Conservation (phyloP, 2,113 vertebrate species). For the Gila orcuttii region DNA sequence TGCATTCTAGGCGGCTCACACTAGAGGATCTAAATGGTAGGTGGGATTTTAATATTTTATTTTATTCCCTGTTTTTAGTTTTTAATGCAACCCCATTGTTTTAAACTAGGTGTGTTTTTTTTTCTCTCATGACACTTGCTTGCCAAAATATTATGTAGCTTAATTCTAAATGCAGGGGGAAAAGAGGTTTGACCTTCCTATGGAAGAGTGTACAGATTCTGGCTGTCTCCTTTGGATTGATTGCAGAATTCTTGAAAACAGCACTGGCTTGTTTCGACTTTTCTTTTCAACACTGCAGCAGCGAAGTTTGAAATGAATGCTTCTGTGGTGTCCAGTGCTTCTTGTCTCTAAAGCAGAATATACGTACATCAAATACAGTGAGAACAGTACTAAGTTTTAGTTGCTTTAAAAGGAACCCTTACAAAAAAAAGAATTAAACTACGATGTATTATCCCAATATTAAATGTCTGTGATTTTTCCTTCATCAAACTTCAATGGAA, state of each 20-base stretch:
- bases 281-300: slow-evolving; percentile 87
- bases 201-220: slow-evolving; percentile 94
- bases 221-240: slow-evolving; percentile 85
- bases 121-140: slow-evolving; percentile 66
- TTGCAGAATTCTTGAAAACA: slow-evolving; percentile 84
- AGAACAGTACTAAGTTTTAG: slow-evolving; percentile 72
- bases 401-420: slow-evolving; percentile 77
- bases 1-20: slow-evolving; percentile 92
- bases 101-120: slow-evolving; percentile 66
- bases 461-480: slow-evolving; percentile 97
- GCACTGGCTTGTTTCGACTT: slow-evolving; percentile 80
- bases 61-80: slow-evolving; percentile 73
- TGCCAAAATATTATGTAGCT: slow-evolving; percentile 74
- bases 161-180: slow-evolving; percentile 74
- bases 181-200: slow-evolving; percentile 88
- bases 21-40: slow-evolving; percentile 89
- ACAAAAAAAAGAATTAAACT: slow-evolving; percentile 74
- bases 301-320: slow-evolving; percentile 88
- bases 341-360: slow-evolving; percentile 70
- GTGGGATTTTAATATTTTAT: slow-evolving; percentile 84
- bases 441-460: slow-evolving; percentile 92
- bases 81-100: slow-evolving; percentile 82
- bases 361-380: slow-evolving; percentile 61
- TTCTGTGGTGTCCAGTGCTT: slow-evolving; percentile 75
- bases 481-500: slow-evolving; percentile 87